Percentiles rank a stretch among this genome's conserved stretches.
These are phyloP conservation scores for Plagodis dolabraria DNA, from an alignment of 2,888 invertebrate genomes.

Conservation along the genomic window DNA sequence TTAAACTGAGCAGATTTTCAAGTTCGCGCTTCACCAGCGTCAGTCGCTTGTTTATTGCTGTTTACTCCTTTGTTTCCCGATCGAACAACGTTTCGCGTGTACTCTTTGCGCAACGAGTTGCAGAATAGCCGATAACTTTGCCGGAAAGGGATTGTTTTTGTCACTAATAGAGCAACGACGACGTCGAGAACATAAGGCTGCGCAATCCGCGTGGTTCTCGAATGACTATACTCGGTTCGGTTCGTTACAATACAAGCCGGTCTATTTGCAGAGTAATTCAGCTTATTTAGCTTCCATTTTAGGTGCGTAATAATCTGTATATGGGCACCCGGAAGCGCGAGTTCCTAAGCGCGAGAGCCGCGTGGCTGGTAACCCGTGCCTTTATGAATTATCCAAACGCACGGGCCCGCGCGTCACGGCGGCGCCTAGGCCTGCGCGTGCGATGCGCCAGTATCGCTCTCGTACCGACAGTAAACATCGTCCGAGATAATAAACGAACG, in stretches of 20 bases:
- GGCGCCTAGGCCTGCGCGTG: conserved; percentile 60
- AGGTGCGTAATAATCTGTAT: conserved; percentile 44
- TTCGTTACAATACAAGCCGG: conserved; percentile 16
- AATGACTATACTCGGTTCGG: conserved; percentile 1
- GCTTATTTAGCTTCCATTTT: conserved; percentile 57
- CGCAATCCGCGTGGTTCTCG: conserved; percentile 37
- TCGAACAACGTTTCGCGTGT: conserved; percentile 25
- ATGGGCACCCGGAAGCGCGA: conserved; percentile 63
- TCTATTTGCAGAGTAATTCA: conserved; percentile 42
- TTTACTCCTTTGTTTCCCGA: conserved; percentile 37
- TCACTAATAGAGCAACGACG: conserved; percentile 27
- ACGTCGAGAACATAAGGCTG: conserved; percentile 43
- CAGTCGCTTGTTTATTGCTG: conserved; percentile 40
- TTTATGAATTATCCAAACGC: conserved; percentile 81
- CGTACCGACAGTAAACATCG: conserved; percentile 60
- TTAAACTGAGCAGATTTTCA: conserved; percentile 66
- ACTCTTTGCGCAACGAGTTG: conserved; percentile 33
- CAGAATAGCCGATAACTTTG: conserved; percentile 37
- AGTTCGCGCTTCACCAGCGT: conserved; percentile 50
- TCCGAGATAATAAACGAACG: conserved; percentile 63
- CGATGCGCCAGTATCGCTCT: conserved; percentile 56
- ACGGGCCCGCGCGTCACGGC: conserved; percentile 62
- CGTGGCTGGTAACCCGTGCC: conserved; percentile 45
- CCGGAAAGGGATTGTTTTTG: conserved; percentile 36
- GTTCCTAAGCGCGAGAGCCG: conserved; percentile 41